phyloP scores from a whole-genome alignment of 2,113 vertebrate species.

The Peromyscus californicus region DNA sequence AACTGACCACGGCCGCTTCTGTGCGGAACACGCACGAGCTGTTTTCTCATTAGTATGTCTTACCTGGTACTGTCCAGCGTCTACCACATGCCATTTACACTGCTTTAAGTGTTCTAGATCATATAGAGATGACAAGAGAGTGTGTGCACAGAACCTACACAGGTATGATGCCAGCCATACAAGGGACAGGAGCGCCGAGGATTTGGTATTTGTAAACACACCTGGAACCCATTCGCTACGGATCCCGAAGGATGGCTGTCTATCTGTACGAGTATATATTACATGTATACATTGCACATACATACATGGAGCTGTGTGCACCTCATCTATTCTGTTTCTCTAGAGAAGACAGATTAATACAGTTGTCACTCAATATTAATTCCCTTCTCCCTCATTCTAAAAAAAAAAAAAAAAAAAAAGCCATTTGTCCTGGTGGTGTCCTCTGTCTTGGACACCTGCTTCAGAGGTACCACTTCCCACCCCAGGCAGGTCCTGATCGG shows the following conservation, averaged over 20 bases:
- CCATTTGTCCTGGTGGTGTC: not conserved
- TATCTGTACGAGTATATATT: not conserved
- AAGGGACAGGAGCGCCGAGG: not conserved
- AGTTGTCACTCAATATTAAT: not conserved
- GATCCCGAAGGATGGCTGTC: not conserved
- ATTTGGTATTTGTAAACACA: not conserved
- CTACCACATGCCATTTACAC: not conserved
- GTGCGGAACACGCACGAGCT: not conserved
- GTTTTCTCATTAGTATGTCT: not conserved
- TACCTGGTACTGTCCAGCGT: not conserved
- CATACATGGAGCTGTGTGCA: not conserved
- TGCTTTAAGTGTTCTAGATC: not conserved
- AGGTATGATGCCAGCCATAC: not conserved
- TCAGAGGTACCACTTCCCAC: not conserved
- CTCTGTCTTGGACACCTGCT: not conserved
- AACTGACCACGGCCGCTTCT: not conserved
- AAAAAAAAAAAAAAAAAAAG: not conserved
- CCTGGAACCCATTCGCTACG: too few relatives aligned
- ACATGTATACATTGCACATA: not conserved
- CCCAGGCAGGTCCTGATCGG: not conserved
- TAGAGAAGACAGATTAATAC: not conserved
- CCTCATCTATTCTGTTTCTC: not conserved
- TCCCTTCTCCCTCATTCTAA: not conserved
- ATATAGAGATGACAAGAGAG: not conserved
- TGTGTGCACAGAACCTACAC: not conserved